Evolutionary conservation across 2,797 vertebrate species (phyloP).

Genomic region (Dendrocincla fuliginosa): DNA sequence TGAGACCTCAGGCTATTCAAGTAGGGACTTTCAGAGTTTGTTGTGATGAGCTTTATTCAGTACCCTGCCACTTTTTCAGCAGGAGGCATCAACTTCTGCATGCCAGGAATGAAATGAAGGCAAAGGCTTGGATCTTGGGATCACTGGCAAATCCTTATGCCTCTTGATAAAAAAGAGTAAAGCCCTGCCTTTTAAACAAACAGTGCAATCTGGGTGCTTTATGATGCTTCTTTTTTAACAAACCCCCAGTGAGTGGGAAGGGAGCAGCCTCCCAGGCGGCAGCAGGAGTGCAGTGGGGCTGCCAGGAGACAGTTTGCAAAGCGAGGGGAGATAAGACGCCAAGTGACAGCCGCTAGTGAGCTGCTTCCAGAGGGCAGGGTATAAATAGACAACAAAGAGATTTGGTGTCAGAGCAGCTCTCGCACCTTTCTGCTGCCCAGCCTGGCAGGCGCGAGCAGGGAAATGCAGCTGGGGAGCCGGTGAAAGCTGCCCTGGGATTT

Average conservation of each 20-base stretch:
- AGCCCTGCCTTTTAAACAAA: background rate
- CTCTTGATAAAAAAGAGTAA: background rate
- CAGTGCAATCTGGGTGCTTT: background rate
- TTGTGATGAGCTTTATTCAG: background rate
- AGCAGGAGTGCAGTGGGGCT: background rate
- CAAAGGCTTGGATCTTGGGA: background rate
- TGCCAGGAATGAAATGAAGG: background rate
- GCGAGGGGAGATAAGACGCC: background rate
- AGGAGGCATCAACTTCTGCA: background rate
- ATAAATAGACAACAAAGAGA: conserved; percentile 67
- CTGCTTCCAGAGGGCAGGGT: conserved; percentile 36
- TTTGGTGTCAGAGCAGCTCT: conserved; percentile 33
- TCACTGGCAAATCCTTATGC: background rate
- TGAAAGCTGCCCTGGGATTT: background rate
- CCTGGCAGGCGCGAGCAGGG: background rate
- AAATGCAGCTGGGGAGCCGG: background rate
- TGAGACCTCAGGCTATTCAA: background rate
- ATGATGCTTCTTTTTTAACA: background rate
- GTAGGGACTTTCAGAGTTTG: rapidly evolving
- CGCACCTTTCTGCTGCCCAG: background rate
- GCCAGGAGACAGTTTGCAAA: conserved; percentile 30
- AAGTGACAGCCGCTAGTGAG: conserved; percentile 24
- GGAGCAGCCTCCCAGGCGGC: background rate
- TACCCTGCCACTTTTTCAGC: background rate
- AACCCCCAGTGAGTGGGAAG: background rate